These are phyloP conservation scores for Drosophila putrida DNA, from an alignment of 2,888 invertebrate genomes.

Conservation along the genomic window DNA sequence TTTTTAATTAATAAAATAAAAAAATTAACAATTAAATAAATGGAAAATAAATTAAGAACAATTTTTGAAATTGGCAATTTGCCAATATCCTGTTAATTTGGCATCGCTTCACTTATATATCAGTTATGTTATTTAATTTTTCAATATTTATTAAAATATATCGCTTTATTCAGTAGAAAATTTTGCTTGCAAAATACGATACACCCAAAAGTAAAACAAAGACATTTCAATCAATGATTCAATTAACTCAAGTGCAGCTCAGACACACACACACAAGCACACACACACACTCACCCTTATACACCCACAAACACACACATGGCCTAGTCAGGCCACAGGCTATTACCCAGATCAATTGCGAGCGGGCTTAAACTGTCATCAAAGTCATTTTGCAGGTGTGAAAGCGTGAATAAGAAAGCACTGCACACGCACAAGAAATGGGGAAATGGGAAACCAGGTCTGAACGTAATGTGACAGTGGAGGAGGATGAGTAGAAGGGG, in stretches of 20 bases:
- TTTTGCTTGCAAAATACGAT: neutral
- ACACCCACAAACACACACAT: neutral
- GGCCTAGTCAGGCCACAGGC: conserved; percentile 16
- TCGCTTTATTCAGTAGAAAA: neutral
- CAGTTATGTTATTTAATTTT: neutral
- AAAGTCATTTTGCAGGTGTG: conserved; percentile 57
- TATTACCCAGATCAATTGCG: conserved; percentile 37
- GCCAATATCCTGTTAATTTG: no score
- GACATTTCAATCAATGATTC: conserved; percentile 72
- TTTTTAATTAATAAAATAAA: no score
- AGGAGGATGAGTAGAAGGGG: neutral
- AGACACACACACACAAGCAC: conserved; percentile 28
- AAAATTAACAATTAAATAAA: no score
- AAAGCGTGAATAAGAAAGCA: conserved; percentile 46
- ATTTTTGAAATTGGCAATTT: no score
- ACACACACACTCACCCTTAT: neutral
- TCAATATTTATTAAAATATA: neutral
- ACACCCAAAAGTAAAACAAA: conserved; percentile 40
- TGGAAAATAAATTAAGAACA: no score
- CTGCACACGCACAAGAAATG: conserved; percentile 12
- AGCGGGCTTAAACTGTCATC: conserved; percentile 37
- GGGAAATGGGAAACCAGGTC: neutral
- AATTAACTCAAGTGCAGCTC: conserved; percentile 73
- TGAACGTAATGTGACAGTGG: neutral
- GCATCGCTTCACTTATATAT: no score